Percentiles rank a stretch among this genome's conserved stretches.
phyloP scores from a whole-genome alignment of 2,113 vertebrate species.

The Leucoraja erinaceus region DNA sequence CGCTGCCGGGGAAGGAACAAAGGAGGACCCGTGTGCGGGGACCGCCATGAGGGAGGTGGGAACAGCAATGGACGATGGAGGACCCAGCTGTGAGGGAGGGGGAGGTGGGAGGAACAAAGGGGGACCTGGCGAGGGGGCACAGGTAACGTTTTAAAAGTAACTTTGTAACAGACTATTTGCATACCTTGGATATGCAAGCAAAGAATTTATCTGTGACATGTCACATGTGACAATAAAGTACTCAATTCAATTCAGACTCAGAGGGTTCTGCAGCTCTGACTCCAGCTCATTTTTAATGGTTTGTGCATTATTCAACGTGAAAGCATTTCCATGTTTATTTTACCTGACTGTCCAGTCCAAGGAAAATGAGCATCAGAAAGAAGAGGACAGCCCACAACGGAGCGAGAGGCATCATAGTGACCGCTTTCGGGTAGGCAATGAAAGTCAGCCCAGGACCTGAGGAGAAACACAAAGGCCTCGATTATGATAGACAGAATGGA shows the following conservation, averaged over 20 bases:
- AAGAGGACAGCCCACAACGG: constrained; percentile 92
- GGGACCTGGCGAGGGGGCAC: too few species aligned
- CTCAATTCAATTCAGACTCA: not conserved
- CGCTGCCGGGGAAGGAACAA: too few species aligned
- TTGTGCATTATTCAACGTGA: not conserved
- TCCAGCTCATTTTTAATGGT: not conserved
- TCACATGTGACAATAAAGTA: too few species aligned
- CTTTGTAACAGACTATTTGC: too few species aligned
- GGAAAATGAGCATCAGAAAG: constrained; percentile 99
- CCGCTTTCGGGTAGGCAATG: constrained; percentile 95
- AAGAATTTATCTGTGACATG: too few species aligned
- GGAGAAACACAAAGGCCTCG: constrained; percentile 38
- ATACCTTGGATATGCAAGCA: too few species aligned
- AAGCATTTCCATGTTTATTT: not conserved
- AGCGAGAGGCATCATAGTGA: constrained; percentile 97
- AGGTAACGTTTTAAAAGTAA: too few species aligned
- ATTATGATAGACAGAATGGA: not conserved
- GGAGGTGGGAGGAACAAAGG: too few species aligned
- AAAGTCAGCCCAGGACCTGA: constrained; percentile 92
- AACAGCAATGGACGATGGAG: too few species aligned
- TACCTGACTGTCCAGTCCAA: constrained; percentile 96
- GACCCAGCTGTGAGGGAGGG: too few species aligned
- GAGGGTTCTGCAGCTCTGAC: not conserved
- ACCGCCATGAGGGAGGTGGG: too few species aligned
- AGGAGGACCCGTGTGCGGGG: too few species aligned